Evolutionary conservation across 2,797 vertebrate species (phyloP), one percentile per base, ranked within the genome.

Genomic region (Acanthurus lineatus): DNA sequence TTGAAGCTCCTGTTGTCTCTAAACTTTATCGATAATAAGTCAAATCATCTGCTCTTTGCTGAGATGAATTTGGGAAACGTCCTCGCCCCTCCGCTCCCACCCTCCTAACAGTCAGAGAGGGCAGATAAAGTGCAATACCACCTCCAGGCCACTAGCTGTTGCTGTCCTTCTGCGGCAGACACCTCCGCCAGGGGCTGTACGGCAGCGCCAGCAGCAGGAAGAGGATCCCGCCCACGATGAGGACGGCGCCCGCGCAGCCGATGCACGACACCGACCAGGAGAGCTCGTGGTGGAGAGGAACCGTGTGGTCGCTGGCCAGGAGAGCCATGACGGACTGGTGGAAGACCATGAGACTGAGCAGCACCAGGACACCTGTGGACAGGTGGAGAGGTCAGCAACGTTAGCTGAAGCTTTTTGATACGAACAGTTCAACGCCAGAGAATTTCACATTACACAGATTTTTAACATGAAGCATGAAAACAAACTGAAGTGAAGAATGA

Each of bases 261-360:
- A 95, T 81, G 1, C 96, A 97, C 6, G 94, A 95, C 79, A 96
- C 94, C 0, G 97, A 97, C 97, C 97, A 97, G 47, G 96, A 96
- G 69, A 97, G 95, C 76, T 96, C 92, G 1, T 96, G 95, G 73
- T 94, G 89, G 16, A 97, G 91, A 0, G 93, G 93, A n/a, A 96
- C 89, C 0, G 90, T 87, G 85, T 94, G 90, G 78, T 95, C 94
- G 4, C 93, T 95, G 79, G 85, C 90, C 61, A 97, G 88, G 22
- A 97, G 91, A 5, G 92, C 94, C 42, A 87, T 49, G 5, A 97
- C 94, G 0, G 97, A 96, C 83, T 96, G 96, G 79, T 96, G 96
- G 93, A 97, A 97, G 15, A 97, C 86, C 71, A 95, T 58, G 64
- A 97, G 84, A n/a, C 93, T 94, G 54, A 95, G 48, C 0, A 97